Base-by-base conservation (phyloP, 1,140 invertebrate genomes). In the Ladona fulva region DNA sequence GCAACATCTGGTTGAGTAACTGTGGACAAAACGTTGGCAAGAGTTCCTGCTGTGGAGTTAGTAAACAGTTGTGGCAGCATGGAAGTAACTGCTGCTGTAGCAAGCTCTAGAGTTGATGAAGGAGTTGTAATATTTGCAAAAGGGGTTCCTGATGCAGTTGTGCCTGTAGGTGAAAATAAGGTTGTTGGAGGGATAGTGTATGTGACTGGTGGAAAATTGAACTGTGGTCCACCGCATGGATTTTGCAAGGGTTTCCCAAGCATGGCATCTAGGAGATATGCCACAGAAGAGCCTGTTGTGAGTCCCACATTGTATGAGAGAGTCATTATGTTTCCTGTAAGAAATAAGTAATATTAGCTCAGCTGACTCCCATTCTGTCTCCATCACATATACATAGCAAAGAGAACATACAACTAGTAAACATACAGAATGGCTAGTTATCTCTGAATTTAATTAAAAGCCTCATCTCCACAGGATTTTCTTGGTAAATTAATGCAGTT, bases 261-360 rank as follows among this genome's bases (percentile, higher is more conserved):
- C 83, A 91, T 89, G 1, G 89, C 89, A 81, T 96, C 90, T 77
- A 96, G 86, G 14, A 94, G 85, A 82, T 96, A 97, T 0, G 94
- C 94, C 74, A 94, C 89, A 0, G 94, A 84, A 0, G 94, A 94
- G 0, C 95, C 95, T 1, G 91, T 88, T 0, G 94, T 92, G 29
- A 97, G 86, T 0, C 95, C 95, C 66, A 94, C 89, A 82, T 92
- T 95, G 83, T 97, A 97, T 0, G 93, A 94, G 0, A 97, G 82
- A 0, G 94, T 97, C 95, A 97, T 97, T 81, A 97, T 95, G 81
- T 97, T 97, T 77, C 94, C 94, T 91, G 87, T 76, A 77, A 81
- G 77, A 78, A 73, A 81, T 77, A 37, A 37, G 8, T 37, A 37
- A 37, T 37, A 1, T 8, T 5, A 37, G 29, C 29, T 37, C 29